These are phyloP conservation scores for Entomobrya proxima DNA, from an alignment of 2,888 invertebrate genomes.

Conservation along the genomic window DNA sequence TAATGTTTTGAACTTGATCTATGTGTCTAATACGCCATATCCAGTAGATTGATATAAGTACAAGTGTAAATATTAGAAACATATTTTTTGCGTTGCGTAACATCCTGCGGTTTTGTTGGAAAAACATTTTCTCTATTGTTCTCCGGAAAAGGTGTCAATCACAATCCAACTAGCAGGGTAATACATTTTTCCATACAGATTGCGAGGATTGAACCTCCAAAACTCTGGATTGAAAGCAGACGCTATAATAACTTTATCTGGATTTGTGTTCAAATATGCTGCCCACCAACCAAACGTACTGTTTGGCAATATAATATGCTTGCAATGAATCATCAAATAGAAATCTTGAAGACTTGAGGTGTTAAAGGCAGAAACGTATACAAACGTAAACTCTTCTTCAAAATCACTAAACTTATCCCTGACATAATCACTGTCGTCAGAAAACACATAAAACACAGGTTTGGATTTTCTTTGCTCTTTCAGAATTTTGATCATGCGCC, in stretches of 20 bases:
- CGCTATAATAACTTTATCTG: constrained; percentile 56
- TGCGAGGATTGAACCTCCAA: too few relatives aligned
- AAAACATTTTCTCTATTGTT: background rate
- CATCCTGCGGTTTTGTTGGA: background rate
- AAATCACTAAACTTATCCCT: constrained; percentile 15
- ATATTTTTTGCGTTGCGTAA: too few relatives aligned
- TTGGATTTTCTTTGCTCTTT: background rate
- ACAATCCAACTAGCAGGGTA: constrained; percentile 32
- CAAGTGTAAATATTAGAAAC: too few relatives aligned
- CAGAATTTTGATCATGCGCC: background rate
- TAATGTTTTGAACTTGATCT: too few relatives aligned
- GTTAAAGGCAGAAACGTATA: background rate
- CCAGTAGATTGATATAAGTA: too few relatives aligned
- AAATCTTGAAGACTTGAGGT: constrained; percentile 39
- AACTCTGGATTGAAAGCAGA: constrained; percentile 26
- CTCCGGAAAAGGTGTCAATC: constrained; percentile 29
- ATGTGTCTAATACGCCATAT: too few relatives aligned
- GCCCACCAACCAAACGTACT: constrained; percentile 57
- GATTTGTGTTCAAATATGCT: constrained; percentile 49
- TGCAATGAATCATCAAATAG: constrained; percentile 45
- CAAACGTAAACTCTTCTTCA: background rate
- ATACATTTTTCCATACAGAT: constrained; percentile 20
- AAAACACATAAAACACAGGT: constrained; percentile 46
- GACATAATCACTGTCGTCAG: constrained; percentile 32
- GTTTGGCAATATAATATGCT: constrained; percentile 51